phyloP scores from a whole-genome alignment of 1,140 invertebrate genomes.

The Cotesia typhae region DNA sequence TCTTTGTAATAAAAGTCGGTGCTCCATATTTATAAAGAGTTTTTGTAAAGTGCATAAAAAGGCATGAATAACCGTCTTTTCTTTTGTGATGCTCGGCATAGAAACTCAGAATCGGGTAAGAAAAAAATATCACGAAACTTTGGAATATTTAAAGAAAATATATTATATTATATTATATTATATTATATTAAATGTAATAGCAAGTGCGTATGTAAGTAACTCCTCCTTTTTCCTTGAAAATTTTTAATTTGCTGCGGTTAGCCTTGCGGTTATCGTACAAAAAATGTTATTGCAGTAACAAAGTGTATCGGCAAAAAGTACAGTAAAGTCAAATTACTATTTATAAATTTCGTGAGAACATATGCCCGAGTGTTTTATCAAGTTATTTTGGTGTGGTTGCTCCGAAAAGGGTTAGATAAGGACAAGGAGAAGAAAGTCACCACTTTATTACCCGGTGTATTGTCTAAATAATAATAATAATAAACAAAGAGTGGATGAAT shows the following conservation, averaged over 20 bases:
- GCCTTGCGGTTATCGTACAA: slow-evolving; percentile 37
- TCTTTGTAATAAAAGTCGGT: too few species aligned
- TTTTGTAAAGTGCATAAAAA: neutral
- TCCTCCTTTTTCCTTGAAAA: slow-evolving; percentile 42
- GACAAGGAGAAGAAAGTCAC: neutral
- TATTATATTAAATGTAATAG: too few species aligned
- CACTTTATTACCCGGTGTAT: slow-evolving; percentile 8
- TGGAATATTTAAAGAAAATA: neutral
- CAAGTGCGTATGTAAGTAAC: neutral
- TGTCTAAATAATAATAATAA: neutral
- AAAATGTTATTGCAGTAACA: slow-evolving; percentile 10
- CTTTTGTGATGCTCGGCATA: slow-evolving; percentile 4
- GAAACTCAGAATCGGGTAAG: neutral
- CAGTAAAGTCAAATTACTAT: neutral
- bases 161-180: too few species aligned
- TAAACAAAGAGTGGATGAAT: neutral
- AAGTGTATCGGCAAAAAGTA: slow-evolving; percentile 3
- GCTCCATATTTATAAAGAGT: neutral
- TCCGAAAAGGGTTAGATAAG: slow-evolving; percentile 5
- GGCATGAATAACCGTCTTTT: slow-evolving; percentile 5
- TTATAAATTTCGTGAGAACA: slow-evolving; percentile 26
- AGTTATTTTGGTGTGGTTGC: slow-evolving; percentile 4
- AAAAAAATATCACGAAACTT: neutral
- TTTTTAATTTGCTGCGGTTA: slow-evolving; percentile 48
- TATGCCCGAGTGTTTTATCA: neutral